Conservation (phyloP, 2,113 vertebrate species). For the Bos javanicus region DNA sequence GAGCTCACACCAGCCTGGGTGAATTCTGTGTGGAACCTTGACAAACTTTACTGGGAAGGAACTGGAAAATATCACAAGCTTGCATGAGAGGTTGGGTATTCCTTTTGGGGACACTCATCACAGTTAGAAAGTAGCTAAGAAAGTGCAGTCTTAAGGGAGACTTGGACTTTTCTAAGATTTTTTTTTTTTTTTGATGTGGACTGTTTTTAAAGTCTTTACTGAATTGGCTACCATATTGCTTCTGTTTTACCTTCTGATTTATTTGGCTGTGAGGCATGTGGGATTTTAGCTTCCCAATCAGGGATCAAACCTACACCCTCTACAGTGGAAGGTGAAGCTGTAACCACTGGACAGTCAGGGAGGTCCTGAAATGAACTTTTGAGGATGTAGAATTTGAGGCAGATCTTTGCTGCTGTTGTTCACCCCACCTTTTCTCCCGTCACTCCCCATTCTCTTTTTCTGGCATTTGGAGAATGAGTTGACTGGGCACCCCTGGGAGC, state of each 20-base stretch:
- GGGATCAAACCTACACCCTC: background rate
- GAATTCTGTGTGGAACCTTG: background rate
- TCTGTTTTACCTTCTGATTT: background rate
- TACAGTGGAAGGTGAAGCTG: background rate
- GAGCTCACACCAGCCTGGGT: background rate
- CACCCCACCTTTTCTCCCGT: accelerated
- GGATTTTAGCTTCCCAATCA: background rate
- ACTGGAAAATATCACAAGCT: background rate
- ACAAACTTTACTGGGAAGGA: background rate
- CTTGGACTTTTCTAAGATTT: background rate
- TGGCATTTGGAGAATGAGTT: background rate
- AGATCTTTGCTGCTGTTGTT: background rate
- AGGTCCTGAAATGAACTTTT: background rate
- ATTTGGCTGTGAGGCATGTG: background rate
- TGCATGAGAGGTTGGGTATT: background rate
- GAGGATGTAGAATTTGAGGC: background rate
- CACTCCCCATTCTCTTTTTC: background rate
- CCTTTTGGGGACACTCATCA: background rate
- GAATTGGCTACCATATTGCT: background rate
- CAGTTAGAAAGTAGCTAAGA: background rate
- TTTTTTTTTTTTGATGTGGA: background rate
- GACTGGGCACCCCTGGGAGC: background rate
- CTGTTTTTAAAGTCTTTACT: background rate
- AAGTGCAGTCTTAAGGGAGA: background rate
- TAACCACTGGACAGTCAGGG: background rate